These are phyloP conservation scores for Indicator indicator DNA, from an alignment of 2,113 vertebrate genomes.

Conservation along the genomic window DNA sequence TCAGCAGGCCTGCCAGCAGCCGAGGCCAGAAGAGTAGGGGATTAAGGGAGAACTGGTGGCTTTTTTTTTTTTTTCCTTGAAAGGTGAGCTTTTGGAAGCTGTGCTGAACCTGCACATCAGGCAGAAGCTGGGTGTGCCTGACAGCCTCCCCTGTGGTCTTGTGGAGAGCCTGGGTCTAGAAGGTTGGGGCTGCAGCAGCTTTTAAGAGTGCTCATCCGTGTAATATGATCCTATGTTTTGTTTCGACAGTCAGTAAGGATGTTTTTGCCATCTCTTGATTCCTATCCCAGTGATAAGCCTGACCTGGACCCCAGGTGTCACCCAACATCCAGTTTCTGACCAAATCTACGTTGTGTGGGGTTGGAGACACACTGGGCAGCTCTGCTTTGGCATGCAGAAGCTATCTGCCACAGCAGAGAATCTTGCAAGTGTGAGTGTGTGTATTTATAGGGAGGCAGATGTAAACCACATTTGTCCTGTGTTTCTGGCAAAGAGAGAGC, in stretches of 20 bases:
- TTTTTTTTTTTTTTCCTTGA: not conserved
- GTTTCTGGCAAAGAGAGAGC: slow-evolving; percentile 71
- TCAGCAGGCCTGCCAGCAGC: not conserved
- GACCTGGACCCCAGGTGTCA: not conserved
- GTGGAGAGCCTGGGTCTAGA: not conserved
- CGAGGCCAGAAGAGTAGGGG: not conserved
- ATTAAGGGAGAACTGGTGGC: not conserved
- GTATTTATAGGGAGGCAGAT: slow-evolving; percentile 67
- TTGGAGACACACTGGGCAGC: not conserved
- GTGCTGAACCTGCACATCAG: not conserved
- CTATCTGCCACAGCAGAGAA: not conserved
- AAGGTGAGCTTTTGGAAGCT: slow-evolving; percentile 9
- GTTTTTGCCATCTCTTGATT: not conserved
- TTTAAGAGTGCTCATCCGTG: not conserved
- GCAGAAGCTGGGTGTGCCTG: not conserved
- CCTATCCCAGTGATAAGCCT: not conserved
- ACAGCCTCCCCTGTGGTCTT: not conserved
- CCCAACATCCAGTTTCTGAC: not conserved
- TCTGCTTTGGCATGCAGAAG: not conserved
- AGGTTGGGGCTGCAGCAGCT: not conserved
- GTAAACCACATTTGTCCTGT: slow-evolving; percentile 72
- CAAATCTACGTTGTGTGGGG: accelerated
- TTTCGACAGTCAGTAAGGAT: not conserved
- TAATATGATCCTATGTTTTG: slow-evolving; percentile 15
- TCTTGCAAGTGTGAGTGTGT: slow-evolving; percentile 12